phyloP scores from a whole-genome alignment of 2,888 invertebrate genomes.

The Leptinotarsa juncta region DNA sequence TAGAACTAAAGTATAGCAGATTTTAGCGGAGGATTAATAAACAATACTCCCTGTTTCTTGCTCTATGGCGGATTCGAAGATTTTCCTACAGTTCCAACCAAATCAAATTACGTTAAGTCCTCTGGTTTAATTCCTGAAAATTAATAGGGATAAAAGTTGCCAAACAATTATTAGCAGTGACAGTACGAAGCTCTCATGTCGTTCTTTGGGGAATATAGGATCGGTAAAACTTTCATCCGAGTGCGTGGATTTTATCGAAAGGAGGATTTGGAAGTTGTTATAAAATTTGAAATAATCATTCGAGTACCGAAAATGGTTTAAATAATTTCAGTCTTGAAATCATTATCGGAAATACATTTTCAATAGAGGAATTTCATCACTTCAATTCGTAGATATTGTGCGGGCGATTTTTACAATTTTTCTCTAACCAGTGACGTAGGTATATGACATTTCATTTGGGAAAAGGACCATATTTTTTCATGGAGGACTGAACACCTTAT shows the following conservation, averaged over 20 bases:
- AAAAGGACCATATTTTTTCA: no score
- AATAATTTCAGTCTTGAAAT: neutral
- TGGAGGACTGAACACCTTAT: no score
- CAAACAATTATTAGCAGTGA: conserved; percentile 43
- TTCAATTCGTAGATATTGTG: no score
- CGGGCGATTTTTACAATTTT: no score
- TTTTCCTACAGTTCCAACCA: conserved; percentile 45
- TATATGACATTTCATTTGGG: no score
- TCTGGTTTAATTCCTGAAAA: conserved; percentile 44
- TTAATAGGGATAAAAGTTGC: conserved; percentile 49
- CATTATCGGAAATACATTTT: neutral
- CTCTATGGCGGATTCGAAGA: conserved; percentile 43
- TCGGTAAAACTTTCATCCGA: conserved; percentile 11
- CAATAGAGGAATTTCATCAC: no score
- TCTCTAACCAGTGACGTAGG: no score
- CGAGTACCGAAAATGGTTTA: no score
- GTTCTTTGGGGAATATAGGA: conserved; percentile 22
- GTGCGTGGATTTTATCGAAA: neutral
- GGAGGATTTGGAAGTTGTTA: neutral
- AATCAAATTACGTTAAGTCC: conserved; percentile 47
- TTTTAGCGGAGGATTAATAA: conserved; percentile 52
- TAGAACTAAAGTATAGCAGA: conserved; percentile 51
- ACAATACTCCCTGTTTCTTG: conserved; percentile 48
- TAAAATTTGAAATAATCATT: neutral
- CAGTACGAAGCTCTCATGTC: conserved; percentile 17